Conservation (phyloP, 2,888 invertebrate species). For the Ophonus ardosiacus region DNA sequence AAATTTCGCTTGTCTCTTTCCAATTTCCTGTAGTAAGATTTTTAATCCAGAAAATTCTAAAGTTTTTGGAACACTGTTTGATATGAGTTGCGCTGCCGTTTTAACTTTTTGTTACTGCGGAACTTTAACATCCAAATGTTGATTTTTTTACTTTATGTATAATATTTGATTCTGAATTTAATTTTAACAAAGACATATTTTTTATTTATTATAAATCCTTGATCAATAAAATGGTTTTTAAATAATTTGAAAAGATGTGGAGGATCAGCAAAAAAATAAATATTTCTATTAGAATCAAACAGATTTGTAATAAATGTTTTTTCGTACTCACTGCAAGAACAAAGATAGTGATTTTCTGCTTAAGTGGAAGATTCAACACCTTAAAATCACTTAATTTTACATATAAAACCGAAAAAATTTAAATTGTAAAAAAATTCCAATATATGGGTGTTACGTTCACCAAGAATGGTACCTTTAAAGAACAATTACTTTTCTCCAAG, state of each 20-base stretch:
- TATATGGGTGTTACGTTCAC: neutral
- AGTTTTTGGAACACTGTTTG: conserved; percentile 65
- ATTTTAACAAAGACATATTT: conserved; percentile 60
- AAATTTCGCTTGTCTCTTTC: too few relatives aligned
- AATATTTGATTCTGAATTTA: conserved; percentile 65
- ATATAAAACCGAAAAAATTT: neutral
- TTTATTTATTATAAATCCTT: conserved; percentile 65
- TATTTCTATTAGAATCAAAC: too few relatives aligned
- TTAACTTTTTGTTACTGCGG: conserved; percentile 67
- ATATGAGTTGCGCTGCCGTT: conserved; percentile 66
- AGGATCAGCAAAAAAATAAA: conserved; percentile 66
- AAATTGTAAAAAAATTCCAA: neutral
- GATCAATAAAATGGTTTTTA: conserved; percentile 67
- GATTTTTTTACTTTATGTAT: conserved; percentile 65
- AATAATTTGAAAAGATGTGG: conserved; percentile 67
- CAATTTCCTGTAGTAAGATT: conserved; percentile 67
- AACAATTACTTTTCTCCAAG: neutral
- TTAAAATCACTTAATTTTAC: neutral
- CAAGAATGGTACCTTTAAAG: neutral
- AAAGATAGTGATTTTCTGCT: neutral
- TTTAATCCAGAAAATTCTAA: conserved; percentile 63
- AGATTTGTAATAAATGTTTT: too few relatives aligned
- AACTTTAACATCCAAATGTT: conserved; percentile 66
- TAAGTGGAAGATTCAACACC: too few relatives aligned
- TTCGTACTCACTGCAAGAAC: too few relatives aligned